Evolutionary conservation across 1,140 invertebrate species (phyloP), one percentile per base, ranked within the genome.

Genomic region (Prorops nasuta): DNA sequence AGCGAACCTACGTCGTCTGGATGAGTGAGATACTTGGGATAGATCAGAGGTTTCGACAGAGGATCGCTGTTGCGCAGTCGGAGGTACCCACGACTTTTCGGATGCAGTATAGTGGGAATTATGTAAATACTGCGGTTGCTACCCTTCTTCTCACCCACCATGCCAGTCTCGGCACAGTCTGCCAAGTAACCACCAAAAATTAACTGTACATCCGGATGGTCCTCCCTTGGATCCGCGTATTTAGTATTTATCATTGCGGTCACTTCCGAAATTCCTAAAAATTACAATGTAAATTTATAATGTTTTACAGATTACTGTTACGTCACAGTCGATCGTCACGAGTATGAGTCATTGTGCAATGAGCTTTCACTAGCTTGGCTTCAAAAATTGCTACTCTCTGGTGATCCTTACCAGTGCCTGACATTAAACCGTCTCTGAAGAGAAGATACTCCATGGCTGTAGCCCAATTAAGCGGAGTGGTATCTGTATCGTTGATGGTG

Each of bases 151-250:
- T 90, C 89, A 0, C 89, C 88, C 4, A 91, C 88, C 82, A 90
- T 89, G n/a, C 89, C 89, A 0, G 89, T 91, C 63, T 85, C 83
- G 3, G 89, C 88, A 59, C 90, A 92, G 61, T 90, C 86, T 0
- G 89, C 90, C 34, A 91, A 72, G 63, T 89, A 91, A 0, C 89
- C 89, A 6, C 89, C 85, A 64, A 93, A 94, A 75, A 92, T 93
- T 24, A 89, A 80, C 65, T 95, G 91, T 0, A 94, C 72, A 64
- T 95, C 92, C 0, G 92, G 92, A 64, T 87, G 82, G 64, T 94
- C 89, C 1, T 86, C 83, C 0, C 76, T 76, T 0, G 84, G 80
- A 60, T 92, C 84, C 1, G 86, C 84, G 67, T 86, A 92, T 65
- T 88, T 90, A 0, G 90, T 87, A 57, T 91, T 88, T 21, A 93